phyloP scores from a whole-genome alignment of 2,888 invertebrate genomes.

The Synanthedon tipuliformis region DNA sequence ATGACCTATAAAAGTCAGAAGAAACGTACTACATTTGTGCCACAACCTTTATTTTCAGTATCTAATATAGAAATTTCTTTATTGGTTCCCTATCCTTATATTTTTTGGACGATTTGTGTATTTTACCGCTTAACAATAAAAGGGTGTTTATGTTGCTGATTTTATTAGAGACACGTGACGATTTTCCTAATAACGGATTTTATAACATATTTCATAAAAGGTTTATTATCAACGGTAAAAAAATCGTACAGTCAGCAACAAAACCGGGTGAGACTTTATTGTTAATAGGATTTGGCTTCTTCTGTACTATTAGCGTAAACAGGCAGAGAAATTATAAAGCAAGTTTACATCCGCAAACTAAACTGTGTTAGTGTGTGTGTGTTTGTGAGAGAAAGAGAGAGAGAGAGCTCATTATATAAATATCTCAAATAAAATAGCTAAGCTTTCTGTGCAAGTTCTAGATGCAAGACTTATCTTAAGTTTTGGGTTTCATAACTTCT shows the following conservation, averaged over 20 bases:
- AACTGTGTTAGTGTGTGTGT: too few relatives aligned
- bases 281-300: too few relatives aligned
- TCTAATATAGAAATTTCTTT: slow-evolving; percentile 59
- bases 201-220: slow-evolving; percentile 56
- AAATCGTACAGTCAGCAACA: not conserved
- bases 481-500: too few relatives aligned
- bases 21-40: slow-evolving; percentile 63
- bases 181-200: slow-evolving; percentile 47
- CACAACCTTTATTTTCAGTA: slow-evolving; percentile 60
- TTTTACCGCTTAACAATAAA: slow-evolving; percentile 51
- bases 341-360: too few relatives aligned
- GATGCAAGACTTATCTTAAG: too few relatives aligned
- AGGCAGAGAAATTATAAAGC: too few relatives aligned
- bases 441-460: too few relatives aligned
- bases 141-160: slow-evolving; percentile 46
- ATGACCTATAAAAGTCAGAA: slow-evolving; percentile 67
- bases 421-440: too few relatives aligned
- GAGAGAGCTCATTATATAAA: too few relatives aligned
- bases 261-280: too few relatives aligned
- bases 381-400: too few relatives aligned
- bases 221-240: slow-evolving; percentile 5
- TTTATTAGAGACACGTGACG: slow-evolving; percentile 49
- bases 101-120: slow-evolving; percentile 49
- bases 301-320: too few relatives aligned
- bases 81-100: slow-evolving; percentile 50